Percentiles rank a stretch among this genome's conserved stretches.
Evolutionary conservation across 2,113 vertebrate genomes (phyloP).

Genomic region (Hippocampus zosterae): DNA sequence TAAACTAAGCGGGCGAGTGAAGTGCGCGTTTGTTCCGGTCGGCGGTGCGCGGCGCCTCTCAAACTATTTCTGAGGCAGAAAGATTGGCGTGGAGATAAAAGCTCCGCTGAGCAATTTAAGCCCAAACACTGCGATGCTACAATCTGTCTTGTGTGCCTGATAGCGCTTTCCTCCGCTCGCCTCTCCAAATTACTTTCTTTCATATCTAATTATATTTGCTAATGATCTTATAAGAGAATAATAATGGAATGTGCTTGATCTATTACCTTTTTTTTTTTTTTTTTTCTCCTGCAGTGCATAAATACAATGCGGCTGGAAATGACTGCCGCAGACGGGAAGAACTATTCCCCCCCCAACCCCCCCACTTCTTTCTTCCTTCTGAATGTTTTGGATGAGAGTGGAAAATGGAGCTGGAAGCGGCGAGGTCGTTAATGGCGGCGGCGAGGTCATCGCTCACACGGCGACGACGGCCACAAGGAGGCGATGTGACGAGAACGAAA

Average conservation of each 20-base stretch:
- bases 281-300: constrained; percentile 64
- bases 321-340: constrained; percentile 68
- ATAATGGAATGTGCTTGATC: constrained; percentile 82
- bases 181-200: constrained; percentile 81
- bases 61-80: constrained; percentile 73
- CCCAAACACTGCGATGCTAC: constrained; percentile 79
- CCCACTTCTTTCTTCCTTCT: constrained; percentile 3
- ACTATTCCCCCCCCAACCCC: constrained; percentile 33
- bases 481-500: not conserved
- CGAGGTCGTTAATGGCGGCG: constrained; percentile 63
- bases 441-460: constrained; percentile 68
- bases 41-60: constrained; percentile 36
- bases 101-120: constrained; percentile 80
- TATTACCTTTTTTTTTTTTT: constrained; percentile 75
- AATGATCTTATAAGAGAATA: constrained; percentile 83
- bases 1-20: constrained; percentile 1
- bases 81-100: constrained; percentile 76
- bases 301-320: constrained; percentile 77
- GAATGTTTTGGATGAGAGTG: constrained; percentile 65
- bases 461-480: constrained; percentile 29
- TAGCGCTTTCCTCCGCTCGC: constrained; percentile 78
- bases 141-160: constrained; percentile 81
- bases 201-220: constrained; percentile 84
- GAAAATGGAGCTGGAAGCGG: constrained; percentile 66
- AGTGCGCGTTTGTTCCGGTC: constrained; percentile 5